Evolutionary conservation across 2,797 vertebrate species (phyloP).

Genomic region (Malacoctenus gilli): DNA sequence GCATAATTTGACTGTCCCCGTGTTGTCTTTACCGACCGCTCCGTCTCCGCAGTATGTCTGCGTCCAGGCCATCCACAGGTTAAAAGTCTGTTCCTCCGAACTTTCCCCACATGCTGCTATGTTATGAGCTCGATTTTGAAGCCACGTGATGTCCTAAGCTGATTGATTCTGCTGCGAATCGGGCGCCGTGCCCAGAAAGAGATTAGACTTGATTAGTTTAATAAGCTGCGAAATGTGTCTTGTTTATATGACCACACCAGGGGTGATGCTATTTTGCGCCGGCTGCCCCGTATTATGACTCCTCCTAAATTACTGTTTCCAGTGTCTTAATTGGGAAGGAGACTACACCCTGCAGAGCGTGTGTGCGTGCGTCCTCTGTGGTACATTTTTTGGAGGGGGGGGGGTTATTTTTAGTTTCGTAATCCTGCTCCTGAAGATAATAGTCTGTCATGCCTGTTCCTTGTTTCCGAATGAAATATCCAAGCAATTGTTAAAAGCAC

Average conservation of each 20-base stretch:
- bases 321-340: slow-evolving; percentile 13
- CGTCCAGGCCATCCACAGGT: slow-evolving; percentile 5
- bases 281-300: slow-evolving; percentile 42
- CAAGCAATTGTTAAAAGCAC: neutral
- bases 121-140: slow-evolving; percentile 12
- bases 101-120: slow-evolving; percentile 1
- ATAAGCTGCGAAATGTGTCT: slow-evolving; percentile 50
- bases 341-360: slow-evolving; percentile 17
- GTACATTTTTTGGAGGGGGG: neutral
- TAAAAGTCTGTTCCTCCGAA: neutral
- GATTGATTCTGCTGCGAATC: slow-evolving; percentile 41
- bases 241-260: slow-evolving; percentile 18
- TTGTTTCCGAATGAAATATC: slow-evolving; percentile 10
- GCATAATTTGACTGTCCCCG: slow-evolving; percentile 18
- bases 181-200: slow-evolving; percentile 32
- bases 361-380: neutral
- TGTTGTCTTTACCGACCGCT: slow-evolving; percentile 7
- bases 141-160: slow-evolving; percentile 33
- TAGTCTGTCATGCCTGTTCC: neutral
- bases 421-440: neutral
- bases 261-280: slow-evolving; percentile 9
- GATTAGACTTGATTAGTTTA: slow-evolving; percentile 56
- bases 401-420: neutral
- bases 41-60: neutral
- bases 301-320: slow-evolving; percentile 32